Conservation (phyloP, 2,888 invertebrate species). For the Platypus cylindrus region DNA sequence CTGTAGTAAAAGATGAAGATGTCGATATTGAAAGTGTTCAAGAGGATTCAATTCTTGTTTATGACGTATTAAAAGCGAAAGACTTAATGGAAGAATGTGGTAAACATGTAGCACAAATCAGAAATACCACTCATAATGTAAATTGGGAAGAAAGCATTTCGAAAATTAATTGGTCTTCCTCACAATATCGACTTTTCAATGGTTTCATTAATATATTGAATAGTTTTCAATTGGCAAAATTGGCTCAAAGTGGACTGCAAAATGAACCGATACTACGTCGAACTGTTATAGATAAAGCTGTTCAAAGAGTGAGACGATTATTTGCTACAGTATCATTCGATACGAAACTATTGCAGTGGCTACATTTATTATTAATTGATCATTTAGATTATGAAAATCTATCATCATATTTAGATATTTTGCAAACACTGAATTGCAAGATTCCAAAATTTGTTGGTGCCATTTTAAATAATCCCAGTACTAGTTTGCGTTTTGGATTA, state of each 20-base stretch:
- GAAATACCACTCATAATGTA: slow-evolving; percentile 42
- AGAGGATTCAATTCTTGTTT: slow-evolving; percentile 37
- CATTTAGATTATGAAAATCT: slow-evolving; percentile 52
- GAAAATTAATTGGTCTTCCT: slow-evolving; percentile 50
- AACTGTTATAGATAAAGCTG: slow-evolving; percentile 57
- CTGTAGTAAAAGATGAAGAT: slow-evolving; percentile 19
- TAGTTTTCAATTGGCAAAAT: slow-evolving; percentile 49
- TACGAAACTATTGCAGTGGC: slow-evolving; percentile 58
- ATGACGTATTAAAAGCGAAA: slow-evolving; percentile 46
- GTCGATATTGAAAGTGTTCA: slow-evolving; percentile 39
- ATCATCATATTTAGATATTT: slow-evolving; percentile 60
- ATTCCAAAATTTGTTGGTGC: slow-evolving; percentile 60
- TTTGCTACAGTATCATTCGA: slow-evolving; percentile 64
- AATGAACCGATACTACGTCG: slow-evolving; percentile 59
- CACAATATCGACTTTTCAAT: slow-evolving; percentile 53
- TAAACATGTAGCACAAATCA: slow-evolving; percentile 47
- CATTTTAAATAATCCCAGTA: slow-evolving; percentile 48
- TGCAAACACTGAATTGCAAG: slow-evolving; percentile 52
- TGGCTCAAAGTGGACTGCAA: slow-evolving; percentile 44
- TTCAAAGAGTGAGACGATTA: slow-evolving; percentile 51
- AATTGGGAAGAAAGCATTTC: slow-evolving; percentile 60
- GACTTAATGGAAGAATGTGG: slow-evolving; percentile 61
- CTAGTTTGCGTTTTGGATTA: slow-evolving; percentile 36
- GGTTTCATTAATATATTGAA: slow-evolving; percentile 53
- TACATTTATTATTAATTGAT: slow-evolving; percentile 59